phyloP scores from a whole-genome alignment of 2,113 vertebrate genomes.

The Phalacrocorax brasilianus region DNA sequence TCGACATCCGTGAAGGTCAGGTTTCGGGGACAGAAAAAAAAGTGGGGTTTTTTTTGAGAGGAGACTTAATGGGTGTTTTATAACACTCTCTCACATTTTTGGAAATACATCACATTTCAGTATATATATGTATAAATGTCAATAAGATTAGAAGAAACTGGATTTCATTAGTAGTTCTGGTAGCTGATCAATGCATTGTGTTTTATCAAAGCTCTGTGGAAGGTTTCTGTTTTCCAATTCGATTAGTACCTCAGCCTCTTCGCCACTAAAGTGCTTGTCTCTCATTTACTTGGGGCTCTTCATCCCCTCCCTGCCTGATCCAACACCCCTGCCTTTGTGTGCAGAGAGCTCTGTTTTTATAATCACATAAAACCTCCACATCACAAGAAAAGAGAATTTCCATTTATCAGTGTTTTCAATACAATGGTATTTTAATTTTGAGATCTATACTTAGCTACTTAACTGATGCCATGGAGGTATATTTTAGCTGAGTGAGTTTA shows the following conservation, averaged over 20 bases:
- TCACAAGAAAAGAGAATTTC: neutral
- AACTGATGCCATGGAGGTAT: neutral
- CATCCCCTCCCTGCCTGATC: neutral
- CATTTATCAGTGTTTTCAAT: neutral
- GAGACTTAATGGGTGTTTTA: neutral
- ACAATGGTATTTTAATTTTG: neutral
- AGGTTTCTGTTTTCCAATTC: neutral
- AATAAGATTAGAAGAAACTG: neutral
- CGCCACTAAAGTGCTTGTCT: neutral
- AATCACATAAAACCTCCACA: neutral
- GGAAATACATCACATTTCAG: neutral
- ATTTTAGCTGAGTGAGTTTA: neutral
- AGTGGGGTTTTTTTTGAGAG: neutral
- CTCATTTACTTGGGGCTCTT: neutral
- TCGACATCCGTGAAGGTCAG: neutral
- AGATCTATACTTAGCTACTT: neutral
- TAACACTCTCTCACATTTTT: neutral
- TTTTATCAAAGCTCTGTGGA: neutral
- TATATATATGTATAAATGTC: too few species aligned
- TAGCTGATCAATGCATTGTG: neutral
- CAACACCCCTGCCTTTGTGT: neutral
- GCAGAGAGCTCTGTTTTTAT: neutral
- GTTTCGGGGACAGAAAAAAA: neutral
- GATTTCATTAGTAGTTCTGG: neutral
- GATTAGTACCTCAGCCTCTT: neutral